phyloP scores from a whole-genome alignment of 2,113 vertebrate genomes.

The Phaethon lepturus region DNA sequence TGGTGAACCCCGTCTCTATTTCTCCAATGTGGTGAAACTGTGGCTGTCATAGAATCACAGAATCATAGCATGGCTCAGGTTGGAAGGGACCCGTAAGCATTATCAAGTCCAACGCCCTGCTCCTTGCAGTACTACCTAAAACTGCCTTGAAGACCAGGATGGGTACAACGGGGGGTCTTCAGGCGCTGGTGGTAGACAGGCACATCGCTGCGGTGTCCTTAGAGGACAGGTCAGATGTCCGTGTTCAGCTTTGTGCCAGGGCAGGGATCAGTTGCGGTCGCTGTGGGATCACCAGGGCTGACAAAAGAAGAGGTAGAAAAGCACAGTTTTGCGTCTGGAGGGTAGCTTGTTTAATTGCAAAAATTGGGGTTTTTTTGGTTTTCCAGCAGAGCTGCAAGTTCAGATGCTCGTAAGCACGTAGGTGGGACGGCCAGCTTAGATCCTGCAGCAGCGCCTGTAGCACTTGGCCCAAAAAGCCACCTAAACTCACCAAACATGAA shows the following conservation, averaged over 20 bases:
- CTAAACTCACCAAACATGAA: neutral
- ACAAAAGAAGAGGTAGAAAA: neutral
- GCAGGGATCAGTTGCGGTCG: neutral
- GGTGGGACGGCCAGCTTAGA: neutral
- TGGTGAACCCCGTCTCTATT: accelerated
- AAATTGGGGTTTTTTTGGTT: accelerated
- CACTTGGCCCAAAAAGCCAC: neutral
- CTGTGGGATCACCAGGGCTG: neutral
- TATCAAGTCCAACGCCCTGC: neutral
- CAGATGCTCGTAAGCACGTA: neutral
- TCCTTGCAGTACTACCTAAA: neutral
- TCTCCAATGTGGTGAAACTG: neutral
- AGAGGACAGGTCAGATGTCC: neutral
- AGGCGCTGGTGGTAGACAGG: neutral
- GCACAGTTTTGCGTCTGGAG: accelerated
- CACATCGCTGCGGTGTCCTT: accelerated
- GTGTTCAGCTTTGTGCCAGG: neutral
- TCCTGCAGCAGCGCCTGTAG: neutral
- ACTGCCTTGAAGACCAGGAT: neutral
- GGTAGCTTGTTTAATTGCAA: neutral
- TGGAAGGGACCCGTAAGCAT: neutral
- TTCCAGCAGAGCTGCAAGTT: neutral
- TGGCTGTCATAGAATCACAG: accelerated
- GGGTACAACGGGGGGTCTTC: neutral
- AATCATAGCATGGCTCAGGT: neutral